phyloP scores from a whole-genome alignment of 2,797 vertebrate species.

The Gadopsis bispinosus region DNA sequence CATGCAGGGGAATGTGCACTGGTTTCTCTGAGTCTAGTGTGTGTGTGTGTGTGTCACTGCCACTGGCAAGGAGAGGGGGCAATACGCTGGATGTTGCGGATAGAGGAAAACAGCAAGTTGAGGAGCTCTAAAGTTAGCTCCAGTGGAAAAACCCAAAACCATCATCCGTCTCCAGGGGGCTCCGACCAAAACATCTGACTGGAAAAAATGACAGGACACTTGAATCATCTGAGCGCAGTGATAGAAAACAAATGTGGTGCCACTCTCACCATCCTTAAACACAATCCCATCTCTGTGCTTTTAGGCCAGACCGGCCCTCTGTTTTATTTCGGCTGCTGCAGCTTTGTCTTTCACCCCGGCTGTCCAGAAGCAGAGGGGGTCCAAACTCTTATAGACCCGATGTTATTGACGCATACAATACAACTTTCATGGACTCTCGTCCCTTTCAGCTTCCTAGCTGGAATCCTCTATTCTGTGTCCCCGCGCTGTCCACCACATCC shows the following conservation, averaged over 20 bases:
- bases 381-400: conserved; percentile 59
- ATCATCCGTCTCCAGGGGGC: conserved; percentile 71
- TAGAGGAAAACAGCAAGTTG: conserved; percentile 61
- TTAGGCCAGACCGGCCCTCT: conserved; percentile 47
- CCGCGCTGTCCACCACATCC: conserved; percentile 72
- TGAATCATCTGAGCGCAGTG: conserved; percentile 78
- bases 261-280: conserved; percentile 69
- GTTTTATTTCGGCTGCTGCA: conserved; percentile 54
- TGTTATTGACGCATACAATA: conserved; percentile 80
- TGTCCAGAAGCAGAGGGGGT: conserved; percentile 62
- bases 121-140: conserved; percentile 76
- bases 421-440: conserved; percentile 78
- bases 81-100: conserved; percentile 61
- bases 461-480: conserved; percentile 78
- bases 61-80: conserved; percentile 48
- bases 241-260: conserved; percentile 81
- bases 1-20: conserved; percentile 52
- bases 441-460: conserved; percentile 82
- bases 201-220: conserved; percentile 86
- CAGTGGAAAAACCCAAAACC: conserved; percentile 80
- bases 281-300: conserved; percentile 72
- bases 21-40: conserved; percentile 60
- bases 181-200: conserved; percentile 68
- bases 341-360: conserved; percentile 58
- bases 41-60: conserved; percentile 53